Evolutionary conservation across 2,113 vertebrate genomes (phyloP).

Genomic region (Chauna torquata): DNA sequence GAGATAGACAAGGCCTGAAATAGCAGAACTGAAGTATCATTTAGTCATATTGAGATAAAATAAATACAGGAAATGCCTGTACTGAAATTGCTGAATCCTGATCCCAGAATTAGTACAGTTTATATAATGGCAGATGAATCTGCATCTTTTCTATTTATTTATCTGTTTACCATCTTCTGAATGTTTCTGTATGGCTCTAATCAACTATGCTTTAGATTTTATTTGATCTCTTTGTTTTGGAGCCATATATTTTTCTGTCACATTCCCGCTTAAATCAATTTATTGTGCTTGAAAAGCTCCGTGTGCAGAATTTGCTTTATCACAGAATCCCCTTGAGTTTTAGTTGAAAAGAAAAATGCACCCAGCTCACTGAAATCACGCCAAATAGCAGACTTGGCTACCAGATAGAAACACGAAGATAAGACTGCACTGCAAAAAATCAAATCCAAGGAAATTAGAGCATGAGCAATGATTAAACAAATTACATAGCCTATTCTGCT

Average conservation of each 20-base stretch:
- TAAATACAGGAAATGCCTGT: conserved; percentile 40
- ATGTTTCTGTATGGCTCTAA: conserved; percentile 1
- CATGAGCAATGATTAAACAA: conserved; percentile 52
- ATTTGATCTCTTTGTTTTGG: conserved; percentile 3
- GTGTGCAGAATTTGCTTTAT: background rate
- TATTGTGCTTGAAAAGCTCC: background rate
- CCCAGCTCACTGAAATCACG: conserved; percentile 27
- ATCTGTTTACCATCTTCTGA: conserved; percentile 8
- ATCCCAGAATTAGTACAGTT: conserved; percentile 25
- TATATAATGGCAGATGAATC: conserved; percentile 19
- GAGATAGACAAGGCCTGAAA: conserved; percentile 30
- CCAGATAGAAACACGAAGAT: conserved; percentile 35
- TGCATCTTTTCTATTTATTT: conserved; percentile 8
- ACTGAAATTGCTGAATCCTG: conserved; percentile 42
- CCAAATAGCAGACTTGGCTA: conserved; percentile 41
- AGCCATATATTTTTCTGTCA: background rate
- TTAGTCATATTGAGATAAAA: conserved; percentile 23
- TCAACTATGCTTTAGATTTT: background rate
- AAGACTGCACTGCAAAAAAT: conserved; percentile 50
- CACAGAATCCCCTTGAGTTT: conserved; percentile 18
- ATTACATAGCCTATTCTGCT: conserved; percentile 54
- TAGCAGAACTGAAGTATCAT: conserved; percentile 12
- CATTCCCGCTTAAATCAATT: conserved; percentile 28
- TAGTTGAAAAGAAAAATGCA: conserved; percentile 30
- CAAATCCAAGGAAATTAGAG: conserved; percentile 62